Base-by-base conservation (phyloP, 2,797 vertebrate genomes). In the Smutsia gigantea region DNA sequence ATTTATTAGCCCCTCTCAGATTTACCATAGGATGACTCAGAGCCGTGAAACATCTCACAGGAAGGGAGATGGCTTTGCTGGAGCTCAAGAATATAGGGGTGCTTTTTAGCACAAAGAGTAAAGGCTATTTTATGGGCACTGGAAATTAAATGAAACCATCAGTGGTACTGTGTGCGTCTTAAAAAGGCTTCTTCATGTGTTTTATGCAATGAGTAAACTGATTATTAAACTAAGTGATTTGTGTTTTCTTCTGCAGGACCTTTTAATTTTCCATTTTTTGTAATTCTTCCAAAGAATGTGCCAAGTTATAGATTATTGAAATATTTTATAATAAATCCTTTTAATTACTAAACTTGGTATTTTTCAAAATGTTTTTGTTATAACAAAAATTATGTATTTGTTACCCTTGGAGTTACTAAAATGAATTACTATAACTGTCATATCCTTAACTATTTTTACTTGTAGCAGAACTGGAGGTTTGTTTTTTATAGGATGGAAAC, bases 1-100 rank as follows among this genome's bases (percentile, higher is more conserved):
- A 93, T 97, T 97, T 85, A 93, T 96, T 97, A 98, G 95, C 97
- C 81, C 93, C 63, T 66, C 97, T 97, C 83, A 4, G 23, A 96
- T 92, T 96, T 78, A 77, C 97, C 96, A 74, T 59, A 34, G 64
- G 97, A 57, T 61, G 86, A 75, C 31, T 17, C 91, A 49, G 57
- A 9, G n/a, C 51, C 42, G 77, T 64, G 51, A 82, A 64, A 39
- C 63, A 53, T 87, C 77, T 82, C 79, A 15, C 64, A 63, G 81
- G 29, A 7, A n/a, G 59, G 46, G 69, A 85, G 39, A 6, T 11
- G 78, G 37, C 25, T 87, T 87, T 72, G 31, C 68, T 57, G 19
- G 61, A 89, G 85, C 14, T 78, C 27, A 78, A 87, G 0, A 0
- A 59, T 57, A 72, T 72, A 61, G 78, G 72, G 77, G 79, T 91